These are phyloP conservation scores for Parambassis ranga DNA, from an alignment of 2,797 vertebrate genomes.

Conservation along the genomic window DNA sequence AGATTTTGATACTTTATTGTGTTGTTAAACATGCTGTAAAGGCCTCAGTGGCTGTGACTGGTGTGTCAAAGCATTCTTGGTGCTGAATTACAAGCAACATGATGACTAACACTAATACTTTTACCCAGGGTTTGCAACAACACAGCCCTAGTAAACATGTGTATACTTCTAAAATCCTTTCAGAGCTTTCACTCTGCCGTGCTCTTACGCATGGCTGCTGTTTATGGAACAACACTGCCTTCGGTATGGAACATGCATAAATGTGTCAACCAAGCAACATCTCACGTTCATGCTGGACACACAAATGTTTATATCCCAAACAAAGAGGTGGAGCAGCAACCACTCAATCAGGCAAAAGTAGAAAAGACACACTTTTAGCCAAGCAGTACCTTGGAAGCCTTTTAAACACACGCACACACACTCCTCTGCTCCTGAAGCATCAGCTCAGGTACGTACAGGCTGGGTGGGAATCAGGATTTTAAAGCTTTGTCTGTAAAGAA, in stretches of 20 bases:
- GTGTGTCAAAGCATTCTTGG: neutral
- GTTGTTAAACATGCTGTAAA: too few relatives aligned
- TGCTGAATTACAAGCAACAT: neutral
- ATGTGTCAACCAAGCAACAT: neutral
- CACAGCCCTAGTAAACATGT: too few relatives aligned
- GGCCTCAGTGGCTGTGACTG: neutral
- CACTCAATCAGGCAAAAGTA: conserved; percentile 50
- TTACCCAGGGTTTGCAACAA: too few relatives aligned
- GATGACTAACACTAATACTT: too few relatives aligned
- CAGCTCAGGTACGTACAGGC: conserved; percentile 59
- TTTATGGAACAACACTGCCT: conserved; percentile 57
- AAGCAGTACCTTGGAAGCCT: conserved; percentile 29
- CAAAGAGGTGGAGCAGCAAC: conserved; percentile 66
- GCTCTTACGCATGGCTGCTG: conserved; percentile 16
- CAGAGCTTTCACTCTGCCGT: neutral
- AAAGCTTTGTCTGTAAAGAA: neutral
- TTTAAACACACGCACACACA: conserved; percentile 24
- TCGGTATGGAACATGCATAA: neutral
- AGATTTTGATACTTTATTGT: too few relatives aligned
- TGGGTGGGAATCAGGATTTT: neutral
- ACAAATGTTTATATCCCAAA: conserved; percentile 63
- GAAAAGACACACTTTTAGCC: conserved; percentile 35
- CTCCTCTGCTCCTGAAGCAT: conserved; percentile 25
- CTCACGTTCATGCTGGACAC: conserved; percentile 10
- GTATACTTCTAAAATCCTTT: too few relatives aligned